Conservation (phyloP, 2,888 invertebrate species). For the Pedicia rivosa region DNA sequence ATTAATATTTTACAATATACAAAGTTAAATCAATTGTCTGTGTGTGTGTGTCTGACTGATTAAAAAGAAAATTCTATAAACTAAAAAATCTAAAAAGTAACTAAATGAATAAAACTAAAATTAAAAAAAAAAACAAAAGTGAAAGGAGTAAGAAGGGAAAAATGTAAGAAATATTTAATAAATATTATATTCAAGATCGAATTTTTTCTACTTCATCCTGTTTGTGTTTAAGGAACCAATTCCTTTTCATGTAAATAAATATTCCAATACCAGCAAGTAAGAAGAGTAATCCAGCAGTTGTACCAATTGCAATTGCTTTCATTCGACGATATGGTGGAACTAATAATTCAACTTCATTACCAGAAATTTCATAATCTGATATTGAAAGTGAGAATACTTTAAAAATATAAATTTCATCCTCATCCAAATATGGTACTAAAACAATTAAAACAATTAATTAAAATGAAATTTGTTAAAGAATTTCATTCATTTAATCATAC, state of each 20-base stretch:
- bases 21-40: too few species aligned
- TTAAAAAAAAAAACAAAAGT: too few species aligned
- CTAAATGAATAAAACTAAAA: too few species aligned
- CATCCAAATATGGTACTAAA: slow-evolving; percentile 49
- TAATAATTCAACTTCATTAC: slow-evolving; percentile 43
- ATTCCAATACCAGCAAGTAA: slow-evolving; percentile 46
- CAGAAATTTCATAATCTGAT: slow-evolving; percentile 42
- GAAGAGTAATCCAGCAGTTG: slow-evolving; percentile 51
- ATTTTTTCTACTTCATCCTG: too few species aligned
- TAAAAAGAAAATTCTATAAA: too few species aligned
- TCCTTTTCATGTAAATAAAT: slow-evolving; percentile 34
- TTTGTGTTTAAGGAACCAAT: slow-evolving; percentile 15
- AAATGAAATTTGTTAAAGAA: not conserved
- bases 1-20: too few species aligned
- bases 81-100: too few species aligned
- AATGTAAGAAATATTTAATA: too few species aligned
- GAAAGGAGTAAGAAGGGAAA: too few species aligned
- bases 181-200: too few species aligned
- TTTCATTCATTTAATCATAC: slow-evolving; percentile 17
- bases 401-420: slow-evolving; percentile 57
- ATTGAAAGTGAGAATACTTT: slow-evolving; percentile 51
- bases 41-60: too few species aligned
- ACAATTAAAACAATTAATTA: slow-evolving; percentile 13
- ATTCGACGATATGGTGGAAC: slow-evolving; percentile 57
- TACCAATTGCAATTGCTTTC: slow-evolving; percentile 53